phyloP scores from a whole-genome alignment of 1,140 invertebrate species.

The Meloidogyne chitwoodi region DNA sequence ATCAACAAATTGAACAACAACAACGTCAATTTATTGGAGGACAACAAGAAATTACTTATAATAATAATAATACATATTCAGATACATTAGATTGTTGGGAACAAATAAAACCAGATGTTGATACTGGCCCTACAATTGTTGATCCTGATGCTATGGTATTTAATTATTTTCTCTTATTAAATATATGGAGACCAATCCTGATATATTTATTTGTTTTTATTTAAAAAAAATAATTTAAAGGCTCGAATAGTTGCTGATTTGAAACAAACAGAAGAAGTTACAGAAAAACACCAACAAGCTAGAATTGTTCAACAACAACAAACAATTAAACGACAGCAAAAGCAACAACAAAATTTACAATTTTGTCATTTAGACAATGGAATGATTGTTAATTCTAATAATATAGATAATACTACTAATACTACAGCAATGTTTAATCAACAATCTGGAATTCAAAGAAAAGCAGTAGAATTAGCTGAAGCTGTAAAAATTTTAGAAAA shows the following conservation, averaged over 20 bases:
- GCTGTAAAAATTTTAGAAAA: neutral
- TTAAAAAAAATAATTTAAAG: neutral
- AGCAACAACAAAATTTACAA: neutral
- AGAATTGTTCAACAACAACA: conserved; percentile 10
- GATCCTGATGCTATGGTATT: too few relatives aligned
- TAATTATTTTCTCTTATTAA: too few relatives aligned
- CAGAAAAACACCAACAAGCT: neutral
- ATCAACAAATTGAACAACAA: conserved; percentile 5
- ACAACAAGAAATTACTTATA: neutral
- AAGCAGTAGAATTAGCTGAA: conserved; percentile 16
- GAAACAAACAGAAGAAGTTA: conserved; percentile 8
- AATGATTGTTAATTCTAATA: neutral
- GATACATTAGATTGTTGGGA: conserved; percentile 21
- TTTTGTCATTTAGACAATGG: neutral
- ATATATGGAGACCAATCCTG: too few relatives aligned
- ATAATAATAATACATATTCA: neutral
- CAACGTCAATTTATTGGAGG: neutral
- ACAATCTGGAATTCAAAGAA: neutral
- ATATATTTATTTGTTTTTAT: too few relatives aligned
- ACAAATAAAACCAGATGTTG: conserved; percentile 19
- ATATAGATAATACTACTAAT: neutral
- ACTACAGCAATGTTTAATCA: neutral
- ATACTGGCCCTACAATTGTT: neutral
- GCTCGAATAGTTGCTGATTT: conserved; percentile 20
- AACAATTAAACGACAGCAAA: neutral